Conservation (phyloP, 2,888 invertebrate species). For the Lycocerus yunnanus region DNA sequence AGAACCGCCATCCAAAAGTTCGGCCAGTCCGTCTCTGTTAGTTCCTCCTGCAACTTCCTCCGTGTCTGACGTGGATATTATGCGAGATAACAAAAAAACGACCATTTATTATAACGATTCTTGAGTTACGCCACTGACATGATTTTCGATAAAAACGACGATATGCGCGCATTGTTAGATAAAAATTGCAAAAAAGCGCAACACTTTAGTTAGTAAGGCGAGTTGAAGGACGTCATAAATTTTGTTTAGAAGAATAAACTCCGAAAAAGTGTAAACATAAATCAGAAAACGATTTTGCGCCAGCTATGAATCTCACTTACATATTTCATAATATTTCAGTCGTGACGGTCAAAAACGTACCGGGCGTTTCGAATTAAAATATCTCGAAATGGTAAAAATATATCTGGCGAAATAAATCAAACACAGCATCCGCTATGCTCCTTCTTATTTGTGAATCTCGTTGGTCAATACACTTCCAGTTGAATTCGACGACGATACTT, state of each 20-base stretch:
- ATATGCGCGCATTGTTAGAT: not conserved
- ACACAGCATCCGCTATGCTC: not conserved
- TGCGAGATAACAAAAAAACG: not conserved
- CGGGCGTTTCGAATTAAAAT: not conserved
- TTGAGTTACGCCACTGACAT: not conserved
- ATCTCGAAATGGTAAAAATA: not conserved
- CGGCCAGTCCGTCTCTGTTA: not conserved
- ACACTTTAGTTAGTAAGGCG: not conserved
- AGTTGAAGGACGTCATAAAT: not conserved
- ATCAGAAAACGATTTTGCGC: slow-evolving; percentile 2
- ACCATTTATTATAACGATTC: not conserved
- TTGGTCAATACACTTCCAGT: not conserved
- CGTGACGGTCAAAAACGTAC: not conserved
- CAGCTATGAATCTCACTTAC: not conserved
- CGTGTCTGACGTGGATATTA: not conserved
- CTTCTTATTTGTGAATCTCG: not conserved
- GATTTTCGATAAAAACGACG: not conserved
- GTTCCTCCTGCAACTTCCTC: not conserved
- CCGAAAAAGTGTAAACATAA: not conserved
- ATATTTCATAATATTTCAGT: not conserved
- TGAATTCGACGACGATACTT: slow-evolving; percentile 15
- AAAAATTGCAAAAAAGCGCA: not conserved
- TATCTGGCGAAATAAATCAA: not conserved
- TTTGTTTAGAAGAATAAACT: slow-evolving; percentile 1
- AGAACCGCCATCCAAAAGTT: too few species aligned